Evolutionary conservation across 1,140 invertebrate genomes (phyloP).

Genomic region (Drosophila punjabiensis): DNA sequence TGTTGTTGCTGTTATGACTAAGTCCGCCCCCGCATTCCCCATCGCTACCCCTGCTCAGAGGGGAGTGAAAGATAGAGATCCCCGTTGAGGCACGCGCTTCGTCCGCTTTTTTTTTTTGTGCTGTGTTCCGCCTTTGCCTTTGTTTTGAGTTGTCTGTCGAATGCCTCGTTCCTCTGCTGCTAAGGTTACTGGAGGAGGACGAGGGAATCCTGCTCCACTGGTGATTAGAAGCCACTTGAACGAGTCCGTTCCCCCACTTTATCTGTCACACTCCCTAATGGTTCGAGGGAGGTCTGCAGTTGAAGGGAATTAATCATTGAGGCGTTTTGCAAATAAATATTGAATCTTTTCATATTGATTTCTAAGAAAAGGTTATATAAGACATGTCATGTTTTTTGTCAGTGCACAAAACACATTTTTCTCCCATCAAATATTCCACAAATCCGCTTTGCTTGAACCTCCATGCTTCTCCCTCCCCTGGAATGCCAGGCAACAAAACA

Average conservation of each 20-base stretch:
- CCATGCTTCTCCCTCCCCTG: slow-evolving; percentile 5
- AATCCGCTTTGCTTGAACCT: slow-evolving; percentile 56
- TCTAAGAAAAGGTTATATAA: not conserved
- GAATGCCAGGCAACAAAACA: slow-evolving; percentile 60
- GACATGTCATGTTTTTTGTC: not conserved
- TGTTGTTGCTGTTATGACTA: slow-evolving; percentile 47
- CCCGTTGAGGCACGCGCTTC: slow-evolving; percentile 57
- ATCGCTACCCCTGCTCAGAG: not conserved
- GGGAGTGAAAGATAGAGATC: slow-evolving; percentile 15
- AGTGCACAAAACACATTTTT: slow-evolving; percentile 48
- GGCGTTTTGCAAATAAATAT: not conserved
- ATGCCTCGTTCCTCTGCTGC: slow-evolving; percentile 1
- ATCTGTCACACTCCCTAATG: slow-evolving; percentile 8
- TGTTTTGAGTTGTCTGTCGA: slow-evolving; percentile 57
- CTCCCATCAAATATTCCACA: slow-evolving; percentile 71
- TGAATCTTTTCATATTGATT: not conserved
- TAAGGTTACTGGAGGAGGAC: slow-evolving; percentile 12
- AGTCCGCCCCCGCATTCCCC: not conserved
- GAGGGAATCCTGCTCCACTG: slow-evolving; percentile 26
- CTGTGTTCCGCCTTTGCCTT: slow-evolving; percentile 53
- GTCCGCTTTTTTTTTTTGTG: slow-evolving; percentile 55
- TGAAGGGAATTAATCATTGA: slow-evolving; percentile 33
- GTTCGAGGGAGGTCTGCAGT: slow-evolving; percentile 25
- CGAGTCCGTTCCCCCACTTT: slow-evolving; percentile 28
- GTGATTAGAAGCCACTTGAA: slow-evolving; percentile 75